Conservation (phyloP, 2,797 vertebrate genomes). For the Schizothorax lantsangensis region DNA sequence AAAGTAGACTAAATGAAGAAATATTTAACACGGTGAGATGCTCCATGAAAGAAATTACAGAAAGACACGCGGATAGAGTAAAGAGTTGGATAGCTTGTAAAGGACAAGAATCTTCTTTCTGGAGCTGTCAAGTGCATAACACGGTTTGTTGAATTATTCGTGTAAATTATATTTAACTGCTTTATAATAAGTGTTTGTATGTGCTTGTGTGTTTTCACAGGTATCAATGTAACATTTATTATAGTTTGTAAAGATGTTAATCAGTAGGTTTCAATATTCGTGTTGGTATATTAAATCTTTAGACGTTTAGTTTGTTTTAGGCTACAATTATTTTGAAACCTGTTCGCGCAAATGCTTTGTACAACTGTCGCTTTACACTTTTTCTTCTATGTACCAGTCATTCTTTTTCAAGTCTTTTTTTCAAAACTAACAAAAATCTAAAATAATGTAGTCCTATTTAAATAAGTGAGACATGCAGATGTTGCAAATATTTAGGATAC, state of each 20-base stretch:
- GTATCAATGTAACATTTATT: background rate
- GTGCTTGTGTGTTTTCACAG: background rate
- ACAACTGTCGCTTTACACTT: constrained; percentile 5
- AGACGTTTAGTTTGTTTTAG: background rate
- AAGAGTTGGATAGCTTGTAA: constrained; percentile 64
- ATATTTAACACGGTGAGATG: constrained; percentile 63
- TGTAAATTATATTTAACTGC: background rate
- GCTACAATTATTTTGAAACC: background rate
- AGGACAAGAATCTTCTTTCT: constrained; percentile 53
- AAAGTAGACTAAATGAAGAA: constrained; percentile 12
- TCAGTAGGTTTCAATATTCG: background rate
- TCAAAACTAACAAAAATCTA: background rate
- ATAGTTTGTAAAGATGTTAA: background rate
- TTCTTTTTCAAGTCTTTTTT: background rate
- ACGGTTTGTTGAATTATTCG: constrained; percentile 65
- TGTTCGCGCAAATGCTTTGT: background rate
- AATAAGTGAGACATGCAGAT: background rate
- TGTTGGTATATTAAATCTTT: background rate
- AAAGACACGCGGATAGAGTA: constrained; percentile 67
- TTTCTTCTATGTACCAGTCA: background rate
- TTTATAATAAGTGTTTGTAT: background rate
- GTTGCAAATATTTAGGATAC: background rate
- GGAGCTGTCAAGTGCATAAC: constrained; percentile 64
- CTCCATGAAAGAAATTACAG: constrained; percentile 47
- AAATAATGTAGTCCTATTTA: background rate